Percentiles rank a stretch among this genome's conserved stretches.
phyloP scores from a whole-genome alignment of 1,140 invertebrate genomes.

The Akabosia matsudoensis region DNA sequence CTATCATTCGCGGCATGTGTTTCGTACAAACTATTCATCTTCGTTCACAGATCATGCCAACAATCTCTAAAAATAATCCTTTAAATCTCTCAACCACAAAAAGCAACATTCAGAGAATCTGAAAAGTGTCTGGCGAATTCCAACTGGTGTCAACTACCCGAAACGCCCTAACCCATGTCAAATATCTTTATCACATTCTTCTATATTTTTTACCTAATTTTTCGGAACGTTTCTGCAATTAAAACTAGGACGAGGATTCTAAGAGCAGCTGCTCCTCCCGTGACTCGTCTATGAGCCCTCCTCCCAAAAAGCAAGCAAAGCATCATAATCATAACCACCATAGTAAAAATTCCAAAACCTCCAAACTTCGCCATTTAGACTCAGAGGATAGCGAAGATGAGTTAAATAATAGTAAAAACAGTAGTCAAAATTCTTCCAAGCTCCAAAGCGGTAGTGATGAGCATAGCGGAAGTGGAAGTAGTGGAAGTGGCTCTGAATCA shows the following conservation, averaged over 20 bases:
- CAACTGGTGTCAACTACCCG: too few relatives aligned
- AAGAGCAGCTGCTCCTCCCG: neutral
- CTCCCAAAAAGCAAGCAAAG: constrained; percentile 2
- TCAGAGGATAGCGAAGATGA: neutral
- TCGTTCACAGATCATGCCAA: too few relatives aligned
- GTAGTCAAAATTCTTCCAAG: constrained; percentile 28
- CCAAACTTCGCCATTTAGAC: neutral
- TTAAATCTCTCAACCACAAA: too few relatives aligned
- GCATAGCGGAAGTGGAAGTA: constrained; percentile 39
- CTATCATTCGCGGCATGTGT: too few relatives aligned
- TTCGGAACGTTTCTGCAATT: too few relatives aligned
- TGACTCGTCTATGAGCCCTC: neutral
- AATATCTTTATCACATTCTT: too few relatives aligned
- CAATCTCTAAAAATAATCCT: too few relatives aligned
- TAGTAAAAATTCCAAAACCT: neutral
- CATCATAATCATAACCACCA: neutral
- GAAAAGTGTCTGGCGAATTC: too few relatives aligned
- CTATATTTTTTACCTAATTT: too few relatives aligned
- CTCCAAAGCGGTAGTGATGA: constrained; percentile 33
- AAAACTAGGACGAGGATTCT: neutral
- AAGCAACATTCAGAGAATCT: too few relatives aligned
- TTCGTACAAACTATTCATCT: too few relatives aligned
- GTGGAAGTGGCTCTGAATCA: constrained; percentile 38
- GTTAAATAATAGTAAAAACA: neutral
- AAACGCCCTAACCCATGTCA: too few relatives aligned